A percentile compares a stretch with the other conserved stretches of the same genome.
Evolutionary conservation across 2,888 invertebrate genomes (phyloP).

Genomic region (Drosophila mulleri): DNA sequence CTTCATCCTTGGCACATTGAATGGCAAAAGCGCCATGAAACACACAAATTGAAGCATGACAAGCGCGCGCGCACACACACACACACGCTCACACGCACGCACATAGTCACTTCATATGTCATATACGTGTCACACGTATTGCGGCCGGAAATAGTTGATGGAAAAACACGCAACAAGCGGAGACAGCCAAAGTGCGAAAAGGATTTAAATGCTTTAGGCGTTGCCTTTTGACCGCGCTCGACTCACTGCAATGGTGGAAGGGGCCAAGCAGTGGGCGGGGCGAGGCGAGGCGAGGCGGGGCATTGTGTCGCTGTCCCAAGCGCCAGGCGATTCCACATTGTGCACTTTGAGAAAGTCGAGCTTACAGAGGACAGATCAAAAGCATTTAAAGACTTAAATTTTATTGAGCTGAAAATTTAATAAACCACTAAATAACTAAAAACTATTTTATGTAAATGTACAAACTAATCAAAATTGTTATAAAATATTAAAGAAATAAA

Average conservation of each 20-base stretch:
- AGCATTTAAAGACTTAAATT: not conserved
- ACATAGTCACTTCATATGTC: constrained; percentile 46
- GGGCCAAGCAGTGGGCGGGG: not conserved
- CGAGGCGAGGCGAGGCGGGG: no score
- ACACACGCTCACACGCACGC: constrained; percentile 2
- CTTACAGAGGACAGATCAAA: not conserved
- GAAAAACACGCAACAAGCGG: constrained; percentile 70
- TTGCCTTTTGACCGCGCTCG: constrained; percentile 71
- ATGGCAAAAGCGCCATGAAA: constrained; percentile 30
- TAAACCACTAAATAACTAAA: not conserved
- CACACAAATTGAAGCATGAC: constrained; percentile 49
- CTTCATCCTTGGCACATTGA: constrained; percentile 29
- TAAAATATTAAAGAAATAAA: not conserved
- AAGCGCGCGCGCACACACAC: constrained; percentile 11
- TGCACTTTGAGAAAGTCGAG: not conserved
- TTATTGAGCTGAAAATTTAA: not conserved
- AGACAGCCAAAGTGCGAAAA: constrained; percentile 70
- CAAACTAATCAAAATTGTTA: not conserved
- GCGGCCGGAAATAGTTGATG: constrained; percentile 40
- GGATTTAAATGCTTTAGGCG: constrained; percentile 79
- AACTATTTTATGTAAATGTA: not conserved
- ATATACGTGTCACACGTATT: constrained; percentile 58
- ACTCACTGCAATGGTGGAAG: constrained; percentile 1
- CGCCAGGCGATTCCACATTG: not conserved
- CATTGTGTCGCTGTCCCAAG: not conserved